phyloP scores from a whole-genome alignment of 2,797 vertebrate species.

The Cetoscarus ocellatus region DNA sequence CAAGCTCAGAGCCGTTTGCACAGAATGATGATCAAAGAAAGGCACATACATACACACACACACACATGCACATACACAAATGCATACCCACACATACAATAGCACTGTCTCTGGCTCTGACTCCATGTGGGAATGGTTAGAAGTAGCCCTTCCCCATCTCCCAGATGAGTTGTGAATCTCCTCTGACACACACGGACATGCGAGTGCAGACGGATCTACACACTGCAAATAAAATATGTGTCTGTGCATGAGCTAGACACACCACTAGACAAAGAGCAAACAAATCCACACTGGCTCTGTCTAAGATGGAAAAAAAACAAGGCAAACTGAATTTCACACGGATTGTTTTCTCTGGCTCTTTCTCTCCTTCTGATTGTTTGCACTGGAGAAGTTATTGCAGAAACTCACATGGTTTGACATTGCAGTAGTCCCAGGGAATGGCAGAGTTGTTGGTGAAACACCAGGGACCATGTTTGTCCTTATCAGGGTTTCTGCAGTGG shows the following conservation, averaged over 20 bases:
- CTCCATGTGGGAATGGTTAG: conserved; percentile 55
- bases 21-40: neutral
- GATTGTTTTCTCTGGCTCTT: neutral
- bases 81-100: conserved; percentile 11
- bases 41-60: conserved; percentile 8
- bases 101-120: conserved; percentile 2
- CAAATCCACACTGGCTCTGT: conserved; percentile 6
- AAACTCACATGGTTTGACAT: conserved; percentile 93
- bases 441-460: conserved; percentile 95
- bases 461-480: conserved; percentile 97
- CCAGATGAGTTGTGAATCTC: conserved; percentile 62
- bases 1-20: neutral
- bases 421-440: conserved; percentile 97
- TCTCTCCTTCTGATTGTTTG: neutral
- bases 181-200: conserved; percentile 52
- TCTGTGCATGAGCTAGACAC: conserved; percentile 2
- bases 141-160: conserved; percentile 28
- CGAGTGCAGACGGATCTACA: conserved; percentile 52
- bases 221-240: conserved; percentile 28
- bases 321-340: conserved; percentile 20
- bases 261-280: conserved; percentile 10
- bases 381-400: neutral
- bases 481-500: conserved; percentile 97
- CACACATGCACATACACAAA: conserved; percentile 11
- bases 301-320: conserved; percentile 6